Conservation (phyloP, 2,113 vertebrate genomes). For the Phaethornis superciliosus region DNA sequence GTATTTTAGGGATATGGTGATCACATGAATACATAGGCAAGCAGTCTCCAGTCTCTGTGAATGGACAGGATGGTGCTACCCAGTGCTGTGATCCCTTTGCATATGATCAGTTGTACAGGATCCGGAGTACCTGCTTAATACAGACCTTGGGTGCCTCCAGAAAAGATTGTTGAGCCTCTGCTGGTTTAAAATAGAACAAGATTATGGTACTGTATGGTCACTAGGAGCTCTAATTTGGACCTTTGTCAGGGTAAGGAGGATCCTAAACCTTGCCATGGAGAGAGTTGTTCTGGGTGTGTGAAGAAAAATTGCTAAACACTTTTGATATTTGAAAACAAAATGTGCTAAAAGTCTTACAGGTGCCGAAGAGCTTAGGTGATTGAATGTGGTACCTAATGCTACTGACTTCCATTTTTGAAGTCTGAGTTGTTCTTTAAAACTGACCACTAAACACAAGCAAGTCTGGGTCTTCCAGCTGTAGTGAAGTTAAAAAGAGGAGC, state of each 20-base stretch:
- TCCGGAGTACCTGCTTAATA: fast-evolving
- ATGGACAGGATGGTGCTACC: background rate
- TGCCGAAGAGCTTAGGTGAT: background rate
- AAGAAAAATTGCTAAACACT: background rate
- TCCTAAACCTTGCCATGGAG: background rate
- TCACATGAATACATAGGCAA: background rate
- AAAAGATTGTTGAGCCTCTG: background rate
- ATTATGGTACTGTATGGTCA: background rate
- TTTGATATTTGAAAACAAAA: background rate
- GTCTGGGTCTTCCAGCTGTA: background rate
- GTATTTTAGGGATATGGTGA: background rate
- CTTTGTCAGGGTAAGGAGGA: background rate
- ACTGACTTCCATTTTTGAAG: background rate
- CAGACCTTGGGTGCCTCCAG: background rate
- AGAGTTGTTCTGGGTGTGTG: background rate
- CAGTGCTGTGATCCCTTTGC: background rate
- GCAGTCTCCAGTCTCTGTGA: background rate
- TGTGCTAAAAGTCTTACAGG: background rate
- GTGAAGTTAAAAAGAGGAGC: background rate
- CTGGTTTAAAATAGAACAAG: background rate
- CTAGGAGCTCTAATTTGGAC: background rate
- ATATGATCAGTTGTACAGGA: background rate
- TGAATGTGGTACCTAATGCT: background rate
- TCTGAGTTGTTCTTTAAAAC: background rate
- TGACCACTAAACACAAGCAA: background rate